phyloP scores from a whole-genome alignment of 2,888 invertebrate species.

The Drosophila leonis region DNA sequence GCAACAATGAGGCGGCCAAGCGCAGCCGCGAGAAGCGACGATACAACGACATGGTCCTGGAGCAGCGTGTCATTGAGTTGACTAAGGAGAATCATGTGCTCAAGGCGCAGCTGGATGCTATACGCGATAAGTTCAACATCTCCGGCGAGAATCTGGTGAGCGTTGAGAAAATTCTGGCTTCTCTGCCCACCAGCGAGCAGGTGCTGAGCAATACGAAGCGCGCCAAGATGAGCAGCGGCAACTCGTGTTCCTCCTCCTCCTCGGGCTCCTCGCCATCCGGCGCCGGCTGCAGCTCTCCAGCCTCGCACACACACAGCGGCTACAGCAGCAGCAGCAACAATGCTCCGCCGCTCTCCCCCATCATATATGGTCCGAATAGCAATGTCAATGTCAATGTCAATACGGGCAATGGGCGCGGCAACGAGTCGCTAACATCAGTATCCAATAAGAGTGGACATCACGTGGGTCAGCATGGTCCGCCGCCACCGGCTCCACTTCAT shows the following conservation, averaged over 20 bases:
- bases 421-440: not conserved
- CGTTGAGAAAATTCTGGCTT: conserved; percentile 95
- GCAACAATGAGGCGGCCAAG: conserved; percentile 99
- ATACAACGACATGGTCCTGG: conserved; percentile 98
- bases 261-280: conserved; percentile 48
- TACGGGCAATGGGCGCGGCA: conserved; percentile 3
- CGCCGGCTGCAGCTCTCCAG: conserved; percentile 21
- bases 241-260: conserved; percentile 38
- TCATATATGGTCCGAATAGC: conserved; percentile 56
- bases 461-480: conserved; percentile 46
- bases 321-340: conserved; percentile 27
- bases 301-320: conserved; percentile 46
- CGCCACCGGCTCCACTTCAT: conserved; percentile 32
- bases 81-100: conserved; percentile 98
- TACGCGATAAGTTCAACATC: conserved; percentile 96
- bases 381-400: not conserved
- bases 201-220: conserved; percentile 94
- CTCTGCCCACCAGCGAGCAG: conserved; percentile 93
- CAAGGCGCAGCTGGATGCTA: conserved; percentile 95
- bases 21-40: conserved; percentile 98
- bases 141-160: conserved; percentile 94
- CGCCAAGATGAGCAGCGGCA: conserved; percentile 82
- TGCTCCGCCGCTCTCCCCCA: conserved; percentile 61
- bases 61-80: conserved; percentile 96
- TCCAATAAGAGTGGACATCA: conserved; percentile 54